Conservation (phyloP, 2,113 vertebrate genomes). For the Galbula dea region DNA sequence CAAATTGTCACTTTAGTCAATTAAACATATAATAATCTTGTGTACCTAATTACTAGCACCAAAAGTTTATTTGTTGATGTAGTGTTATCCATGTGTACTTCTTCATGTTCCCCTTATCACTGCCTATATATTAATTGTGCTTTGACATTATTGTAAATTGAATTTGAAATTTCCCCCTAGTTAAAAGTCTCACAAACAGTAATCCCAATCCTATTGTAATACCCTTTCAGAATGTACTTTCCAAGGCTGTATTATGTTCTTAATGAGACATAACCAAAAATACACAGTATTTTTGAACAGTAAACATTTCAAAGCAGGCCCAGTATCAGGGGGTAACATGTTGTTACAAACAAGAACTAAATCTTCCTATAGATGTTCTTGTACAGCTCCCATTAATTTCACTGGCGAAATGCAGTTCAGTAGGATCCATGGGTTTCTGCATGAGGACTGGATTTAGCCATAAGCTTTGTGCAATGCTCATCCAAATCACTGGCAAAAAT, state of each 20-base stretch:
- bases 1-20: conserved; percentile 81
- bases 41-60: conserved; percentile 77
- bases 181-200: conserved; percentile 61
- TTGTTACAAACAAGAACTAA: conserved; percentile 30
- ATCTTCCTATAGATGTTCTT: conserved; percentile 36
- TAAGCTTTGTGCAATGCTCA: conserved; percentile 35
- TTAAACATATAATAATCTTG: conserved; percentile 83
- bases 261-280: conserved; percentile 66
- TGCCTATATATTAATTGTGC: conserved; percentile 73
- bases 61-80: conserved; percentile 80
- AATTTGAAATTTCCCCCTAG: conserved; percentile 74
- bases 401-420: conserved; percentile 18
- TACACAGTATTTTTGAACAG: conserved; percentile 53
- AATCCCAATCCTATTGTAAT: conserved; percentile 67
- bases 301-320: conserved; percentile 48
- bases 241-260: conserved; percentile 51
- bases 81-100: conserved; percentile 67
- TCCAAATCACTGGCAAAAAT: conserved; percentile 39
- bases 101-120: conserved; percentile 68
- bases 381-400: conserved; percentile 34
- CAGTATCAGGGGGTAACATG: conserved; percentile 37
- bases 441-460: conserved; percentile 27
- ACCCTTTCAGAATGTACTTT: conserved; percentile 65
- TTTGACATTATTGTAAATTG: conserved; percentile 77
- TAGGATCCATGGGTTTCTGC: not conserved